A percentile compares a stretch with the other conserved stretches of the same genome.
These are phyloP conservation scores for Passer montanus DNA, from an alignment of 2,113 vertebrate species.

Conservation along the genomic window DNA sequence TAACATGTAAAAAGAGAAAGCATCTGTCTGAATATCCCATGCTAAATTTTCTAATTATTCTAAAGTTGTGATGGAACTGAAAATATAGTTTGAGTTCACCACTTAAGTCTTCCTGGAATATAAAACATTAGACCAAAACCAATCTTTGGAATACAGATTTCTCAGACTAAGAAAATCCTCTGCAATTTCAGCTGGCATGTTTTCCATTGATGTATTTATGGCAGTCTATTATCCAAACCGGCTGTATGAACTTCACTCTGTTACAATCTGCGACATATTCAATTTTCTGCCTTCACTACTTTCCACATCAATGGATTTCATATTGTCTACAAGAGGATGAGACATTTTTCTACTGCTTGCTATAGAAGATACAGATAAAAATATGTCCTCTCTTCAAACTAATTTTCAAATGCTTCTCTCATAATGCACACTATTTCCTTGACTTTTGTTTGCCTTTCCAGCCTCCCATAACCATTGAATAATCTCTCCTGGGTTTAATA, in stretches of 20 bases:
- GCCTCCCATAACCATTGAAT: not conserved
- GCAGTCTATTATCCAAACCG: constrained; percentile 48
- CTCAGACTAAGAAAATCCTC: constrained; percentile 14
- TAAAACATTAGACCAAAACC: not conserved
- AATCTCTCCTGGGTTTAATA: not conserved
- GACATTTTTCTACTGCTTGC: not conserved
- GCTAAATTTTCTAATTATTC: not conserved
- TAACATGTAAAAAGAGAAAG: not conserved
- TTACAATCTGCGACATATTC: constrained; percentile 51
- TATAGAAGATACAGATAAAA: constrained; percentile 37
- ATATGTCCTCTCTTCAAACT: not conserved
- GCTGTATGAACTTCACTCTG: constrained; percentile 43
- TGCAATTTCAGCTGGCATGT: constrained; percentile 14
- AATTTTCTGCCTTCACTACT: constrained; percentile 53
- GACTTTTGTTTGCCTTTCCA: constrained; percentile 19
- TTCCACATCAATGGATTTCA: constrained; percentile 53
- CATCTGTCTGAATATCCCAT: not conserved
- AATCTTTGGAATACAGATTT: not conserved
- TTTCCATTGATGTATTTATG: constrained; percentile 46
- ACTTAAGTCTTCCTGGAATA: not conserved
- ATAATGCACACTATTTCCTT: not conserved
- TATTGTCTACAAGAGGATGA: constrained; percentile 29
- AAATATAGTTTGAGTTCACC: constrained; percentile 7
- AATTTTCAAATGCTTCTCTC: not conserved
- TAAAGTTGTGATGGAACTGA: not conserved